Evolutionary conservation across 2,113 vertebrate species (phyloP).

Genomic region (Chloropsis cyanopogon): DNA sequence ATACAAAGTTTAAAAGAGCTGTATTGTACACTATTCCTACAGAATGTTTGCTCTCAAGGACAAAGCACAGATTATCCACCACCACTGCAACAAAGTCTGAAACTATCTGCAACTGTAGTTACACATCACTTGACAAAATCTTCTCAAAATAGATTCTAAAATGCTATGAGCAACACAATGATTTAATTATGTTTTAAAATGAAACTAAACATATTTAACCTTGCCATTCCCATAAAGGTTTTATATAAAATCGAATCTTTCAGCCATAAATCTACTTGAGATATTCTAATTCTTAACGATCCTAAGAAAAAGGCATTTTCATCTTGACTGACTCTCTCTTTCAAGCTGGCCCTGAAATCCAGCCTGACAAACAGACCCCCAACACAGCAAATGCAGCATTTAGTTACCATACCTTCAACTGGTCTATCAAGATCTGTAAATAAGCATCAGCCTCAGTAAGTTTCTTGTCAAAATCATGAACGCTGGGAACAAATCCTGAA

Average conservation of each 20-base stretch:
- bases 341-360: not conserved
- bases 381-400: not conserved
- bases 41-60: not conserved
- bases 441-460: constrained; percentile 97
- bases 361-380: not conserved
- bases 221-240: not conserved
- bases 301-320: not conserved
- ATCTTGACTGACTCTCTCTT: not conserved
- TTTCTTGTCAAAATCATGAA: constrained; percentile 99
- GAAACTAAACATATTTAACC: not conserved
- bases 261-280: not conserved
- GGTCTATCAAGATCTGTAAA: constrained; percentile 98
- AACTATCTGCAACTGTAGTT: not conserved
- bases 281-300: not conserved
- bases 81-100: not conserved
- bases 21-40: not conserved
- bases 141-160: not conserved
- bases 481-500: constrained; percentile 92
- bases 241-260: not conserved
- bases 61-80: not conserved
- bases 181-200: not conserved
- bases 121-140: not conserved
- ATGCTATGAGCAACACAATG: not conserved
- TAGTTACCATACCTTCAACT: constrained; percentile 84
- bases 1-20: not conserved